Base-by-base conservation (phyloP, 2,797 vertebrate species). In the Vipera ursinii region DNA sequence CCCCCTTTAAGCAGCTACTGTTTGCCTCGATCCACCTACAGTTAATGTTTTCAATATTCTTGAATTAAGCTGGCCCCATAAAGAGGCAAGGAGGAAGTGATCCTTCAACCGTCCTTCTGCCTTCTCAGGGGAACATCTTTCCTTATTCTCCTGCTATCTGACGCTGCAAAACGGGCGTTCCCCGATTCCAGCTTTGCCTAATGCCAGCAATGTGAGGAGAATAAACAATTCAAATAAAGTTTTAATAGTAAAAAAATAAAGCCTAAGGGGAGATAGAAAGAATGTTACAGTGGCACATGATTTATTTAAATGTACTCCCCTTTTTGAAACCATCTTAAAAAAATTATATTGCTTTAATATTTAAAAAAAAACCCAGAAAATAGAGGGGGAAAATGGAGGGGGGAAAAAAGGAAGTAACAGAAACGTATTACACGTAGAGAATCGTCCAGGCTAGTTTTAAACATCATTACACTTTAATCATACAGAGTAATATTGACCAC, bases 191-290 rank as follows among this genome's bases (percentile, higher is more conserved):
- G 48, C 22, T 24, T 14, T 15, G 0, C 63, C 59, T 55, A 78
- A 57, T 86, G 20, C 26, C 14, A 90, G 32, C 60, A 88, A 57
- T 59, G 53, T 69, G 38, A 51, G 51, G 65, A 92, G 59, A 90
- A 38, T 63, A 86, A 92, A 90, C 26, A 78, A 89, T 82, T 88
- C 85, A 90, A 93, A 88, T 63, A 88, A 93, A 88, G 63, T 69
- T 90, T 78, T 88, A 92, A 92, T 88, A 44, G 48, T 53, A 7
- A 38, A 63, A 86, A 85, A 63, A 28, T 6, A 48, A 38, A 92
- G 73, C 69, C 17, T 44, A 44, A 44, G 32, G 32, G 17, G 17
- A 2, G 8, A 78, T 78, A 44, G 32, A 44, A 44, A 78, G 8
- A 44, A 78, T 44, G 15, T 78, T 38, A 44, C 1, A 8, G 4